Percentiles rank a stretch among this genome's conserved stretches.
Conservation (phyloP, 2,888 invertebrate species). For the Camponotus fellah region DNA sequence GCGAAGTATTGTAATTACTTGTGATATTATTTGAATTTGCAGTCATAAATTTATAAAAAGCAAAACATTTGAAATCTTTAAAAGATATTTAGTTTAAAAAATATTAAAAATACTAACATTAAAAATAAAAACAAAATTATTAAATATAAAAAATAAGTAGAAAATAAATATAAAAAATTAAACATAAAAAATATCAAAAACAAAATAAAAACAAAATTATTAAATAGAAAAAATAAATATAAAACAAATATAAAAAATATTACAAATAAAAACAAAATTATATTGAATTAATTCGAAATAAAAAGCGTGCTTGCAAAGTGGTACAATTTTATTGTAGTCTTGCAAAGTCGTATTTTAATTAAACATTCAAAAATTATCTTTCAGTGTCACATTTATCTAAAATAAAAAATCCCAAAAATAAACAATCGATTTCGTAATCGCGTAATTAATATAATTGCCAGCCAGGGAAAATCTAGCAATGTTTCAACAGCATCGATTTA, state of each 20-base stretch:
- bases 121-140: not conserved
- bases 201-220: too few relatives aligned
- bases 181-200: too few relatives aligned
- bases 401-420: slow-evolving; percentile 1
- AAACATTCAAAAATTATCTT: not conserved
- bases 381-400: not conserved
- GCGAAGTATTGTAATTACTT: slow-evolving; percentile 4
- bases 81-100: not conserved
- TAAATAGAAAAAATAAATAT: too few relatives aligned
- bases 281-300: not conserved
- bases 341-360: not conserved
- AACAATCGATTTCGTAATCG: not conserved
- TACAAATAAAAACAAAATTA: not conserved
- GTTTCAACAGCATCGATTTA: slow-evolving; percentile 1
- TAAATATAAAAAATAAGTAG: too few relatives aligned
- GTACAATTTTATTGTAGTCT: not conserved
- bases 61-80: slow-evolving; percentile 2
- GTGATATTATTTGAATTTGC: not conserved
- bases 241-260: too few relatives aligned
- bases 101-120: too few relatives aligned
- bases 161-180: too few relatives aligned
- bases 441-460: too few relatives aligned
- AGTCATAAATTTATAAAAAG: not conserved
- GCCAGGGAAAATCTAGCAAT: slow-evolving; percentile 4
- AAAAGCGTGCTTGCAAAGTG: not conserved